Percentiles rank a stretch among this genome's conserved stretches.
These are phyloP conservation scores for Eira barbara DNA, from an alignment of 2,113 vertebrate genomes.

Conservation along the genomic window DNA sequence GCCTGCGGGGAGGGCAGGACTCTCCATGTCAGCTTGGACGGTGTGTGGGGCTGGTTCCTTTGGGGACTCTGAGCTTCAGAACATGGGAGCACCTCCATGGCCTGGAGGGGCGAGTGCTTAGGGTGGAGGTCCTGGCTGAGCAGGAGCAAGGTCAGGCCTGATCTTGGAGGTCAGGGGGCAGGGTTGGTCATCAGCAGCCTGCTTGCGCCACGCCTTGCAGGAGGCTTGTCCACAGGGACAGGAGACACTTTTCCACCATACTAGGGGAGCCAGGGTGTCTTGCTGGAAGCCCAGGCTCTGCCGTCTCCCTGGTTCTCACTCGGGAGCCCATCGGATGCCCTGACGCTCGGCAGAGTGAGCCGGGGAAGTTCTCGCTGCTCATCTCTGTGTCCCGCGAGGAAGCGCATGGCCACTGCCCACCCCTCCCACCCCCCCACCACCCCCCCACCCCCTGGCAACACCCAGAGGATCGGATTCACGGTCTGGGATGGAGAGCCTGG, in stretches of 20 bases:
- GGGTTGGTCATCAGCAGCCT: accelerated
- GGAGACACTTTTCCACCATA: accelerated
- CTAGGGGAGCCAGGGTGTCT: too few relatives aligned
- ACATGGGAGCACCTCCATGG: neutral
- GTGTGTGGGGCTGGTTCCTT: neutral
- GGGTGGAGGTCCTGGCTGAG: neutral
- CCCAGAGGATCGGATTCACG: too few relatives aligned
- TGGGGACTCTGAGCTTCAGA: neutral
- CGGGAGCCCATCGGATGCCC: neutral
- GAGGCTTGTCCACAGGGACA: too few relatives aligned
- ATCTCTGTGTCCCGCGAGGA: neutral
- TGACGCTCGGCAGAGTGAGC: neutral
- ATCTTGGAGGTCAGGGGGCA: neutral
- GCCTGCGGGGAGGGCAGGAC: too few relatives aligned
- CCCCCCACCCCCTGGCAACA: too few relatives aligned
- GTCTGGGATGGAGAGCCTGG: neutral
- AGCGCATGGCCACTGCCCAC: accelerated
- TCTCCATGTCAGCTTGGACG: neutral
- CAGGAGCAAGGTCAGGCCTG: too few relatives aligned
- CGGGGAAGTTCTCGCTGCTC: neutral
- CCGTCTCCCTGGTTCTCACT: neutral
- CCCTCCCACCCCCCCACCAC: too few relatives aligned
- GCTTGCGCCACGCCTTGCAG: neutral
- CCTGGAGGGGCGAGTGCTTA: neutral
- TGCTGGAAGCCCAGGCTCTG: too few relatives aligned